Base-by-base conservation (phyloP, 2,797 vertebrate genomes). In the Enteromius viviparus region DNA sequence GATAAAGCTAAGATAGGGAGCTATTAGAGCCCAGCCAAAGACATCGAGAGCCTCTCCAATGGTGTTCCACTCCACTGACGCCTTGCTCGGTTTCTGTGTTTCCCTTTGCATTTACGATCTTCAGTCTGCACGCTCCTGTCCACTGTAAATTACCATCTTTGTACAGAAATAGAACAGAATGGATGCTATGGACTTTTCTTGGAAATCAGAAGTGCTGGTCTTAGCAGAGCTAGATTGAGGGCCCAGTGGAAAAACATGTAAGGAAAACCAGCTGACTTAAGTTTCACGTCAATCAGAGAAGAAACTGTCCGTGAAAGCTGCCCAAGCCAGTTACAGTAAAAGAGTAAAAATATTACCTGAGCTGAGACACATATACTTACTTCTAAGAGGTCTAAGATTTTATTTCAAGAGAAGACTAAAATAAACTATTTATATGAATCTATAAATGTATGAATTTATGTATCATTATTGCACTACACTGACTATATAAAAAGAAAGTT, bases 171-270 rank as follows among this genome's bases (percentile, higher is more conserved):
- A 87, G 87, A 81, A 65, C 75, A 49, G 62, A 70, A 83, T 78
- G 71, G 75, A 85, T 62, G 77, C 80, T 88, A 81, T 78, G 81
- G 85, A 83, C 32, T 45, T 37, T 80, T 88, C 85, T 49, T 87
- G 87, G 81, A 87, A 88, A 82, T 82, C 78, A 82, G 80, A 86
- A 88, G 85, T 82, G 85, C 87, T 85, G 80, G 83, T 84, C 83
- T 83, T 55, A 71, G 78, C 74, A 78, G 77, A 83, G 66, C 37
- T 15, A 21, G 34, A 78, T 49, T 77, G 53, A 49, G 40, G 68
- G 62, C 68, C 51, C 55, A 74, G 83, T 83, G 78, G 65, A 84
- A 86, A 82, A 82, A 82, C 51, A 76, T 42, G 40, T 21, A 78
- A 64, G 76, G 45, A 66, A 80, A 82, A 72, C 64, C 71, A 84